phyloP scores from a whole-genome alignment of 2,113 vertebrate species.

The Arizona elegans region DNA sequence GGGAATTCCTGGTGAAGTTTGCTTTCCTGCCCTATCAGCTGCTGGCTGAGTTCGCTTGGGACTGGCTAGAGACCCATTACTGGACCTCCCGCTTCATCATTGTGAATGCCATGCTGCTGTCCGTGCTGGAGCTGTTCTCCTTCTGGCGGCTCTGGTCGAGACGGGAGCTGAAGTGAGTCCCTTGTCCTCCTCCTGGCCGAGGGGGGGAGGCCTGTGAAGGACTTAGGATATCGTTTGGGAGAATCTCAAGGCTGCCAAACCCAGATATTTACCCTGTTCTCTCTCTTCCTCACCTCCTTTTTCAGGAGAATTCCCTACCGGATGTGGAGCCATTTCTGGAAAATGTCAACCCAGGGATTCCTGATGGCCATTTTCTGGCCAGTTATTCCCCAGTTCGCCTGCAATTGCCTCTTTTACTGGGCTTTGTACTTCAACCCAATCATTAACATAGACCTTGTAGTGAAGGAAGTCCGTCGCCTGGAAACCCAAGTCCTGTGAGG shows the following conservation, averaged over 20 bases:
- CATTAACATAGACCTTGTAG: conserved; percentile 89
- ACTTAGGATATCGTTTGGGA: not conserved
- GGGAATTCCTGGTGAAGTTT: conserved; percentile 87
- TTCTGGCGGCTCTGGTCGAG: conserved; percentile 87
- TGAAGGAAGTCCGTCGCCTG: conserved; percentile 82
- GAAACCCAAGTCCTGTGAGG: conserved; percentile 78
- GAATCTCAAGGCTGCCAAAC: not conserved
- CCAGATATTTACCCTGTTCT: conserved; percentile 28
- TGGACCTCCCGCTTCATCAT: conserved; percentile 94
- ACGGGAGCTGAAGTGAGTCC: conserved; percentile 80
- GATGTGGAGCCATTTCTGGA: conserved; percentile 92
- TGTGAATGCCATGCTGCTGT: conserved; percentile 86
- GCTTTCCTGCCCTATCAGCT: conserved; percentile 88
- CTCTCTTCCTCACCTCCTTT: not conserved
- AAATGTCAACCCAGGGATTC: conserved; percentile 82
- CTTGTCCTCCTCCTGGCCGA: not conserved
- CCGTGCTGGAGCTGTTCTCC: conserved; percentile 81
- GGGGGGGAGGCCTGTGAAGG: not conserved
- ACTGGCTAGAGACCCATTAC: conserved; percentile 90
- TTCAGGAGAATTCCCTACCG: conserved; percentile 79
- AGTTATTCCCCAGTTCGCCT: conserved; percentile 88
- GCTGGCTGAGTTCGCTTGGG: conserved; percentile 93
- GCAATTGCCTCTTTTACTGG: conserved; percentile 94
- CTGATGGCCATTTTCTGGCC: conserved; percentile 89
- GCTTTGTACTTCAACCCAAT: conserved; percentile 91